Conservation (phyloP, 1,140 invertebrate genomes). For the Rhyacophila brunnea region DNA sequence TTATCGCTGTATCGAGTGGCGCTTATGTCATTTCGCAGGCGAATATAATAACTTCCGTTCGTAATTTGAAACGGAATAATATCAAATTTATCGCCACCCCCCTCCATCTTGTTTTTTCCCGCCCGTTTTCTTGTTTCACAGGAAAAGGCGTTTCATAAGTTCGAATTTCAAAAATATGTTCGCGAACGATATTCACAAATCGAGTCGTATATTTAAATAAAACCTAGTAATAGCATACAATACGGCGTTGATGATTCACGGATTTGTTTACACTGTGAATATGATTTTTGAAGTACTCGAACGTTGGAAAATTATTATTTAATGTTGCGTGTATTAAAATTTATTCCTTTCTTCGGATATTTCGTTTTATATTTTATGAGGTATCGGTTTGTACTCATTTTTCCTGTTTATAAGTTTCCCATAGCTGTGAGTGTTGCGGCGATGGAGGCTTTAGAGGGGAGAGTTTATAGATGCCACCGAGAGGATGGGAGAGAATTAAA, state of each 20-base stretch:
- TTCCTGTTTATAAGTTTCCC: slow-evolving; percentile 4
- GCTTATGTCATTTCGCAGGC: neutral
- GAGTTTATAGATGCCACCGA: neutral
- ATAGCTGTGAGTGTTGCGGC: neutral
- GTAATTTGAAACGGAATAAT: slow-evolving; percentile 31
- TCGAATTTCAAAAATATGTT: slow-evolving; percentile 33
- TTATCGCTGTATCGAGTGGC: neutral
- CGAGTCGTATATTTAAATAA: neutral
- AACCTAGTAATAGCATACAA: neutral
- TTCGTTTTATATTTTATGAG: slow-evolving; percentile 27
- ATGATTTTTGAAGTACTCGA: slow-evolving; percentile 17
- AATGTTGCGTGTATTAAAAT: slow-evolving; percentile 36
- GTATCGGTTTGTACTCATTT: slow-evolving; percentile 13
- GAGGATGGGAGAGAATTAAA: slow-evolving; percentile 13
- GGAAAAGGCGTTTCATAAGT: slow-evolving; percentile 27
- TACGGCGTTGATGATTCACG: neutral
- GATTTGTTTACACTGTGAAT: neutral
- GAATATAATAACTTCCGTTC: slow-evolving; percentile 3
- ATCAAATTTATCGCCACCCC: slow-evolving; percentile 31
- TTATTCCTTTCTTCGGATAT: slow-evolving; percentile 31
- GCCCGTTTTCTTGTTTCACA: slow-evolving; percentile 27
- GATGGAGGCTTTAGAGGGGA: neutral
- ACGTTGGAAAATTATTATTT: slow-evolving; percentile 34
- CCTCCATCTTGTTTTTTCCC: slow-evolving; percentile 26
- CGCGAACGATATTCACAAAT: slow-evolving; percentile 19